phyloP scores from a whole-genome alignment of 2,888 invertebrate species.

The Drosophila eohydei region DNA sequence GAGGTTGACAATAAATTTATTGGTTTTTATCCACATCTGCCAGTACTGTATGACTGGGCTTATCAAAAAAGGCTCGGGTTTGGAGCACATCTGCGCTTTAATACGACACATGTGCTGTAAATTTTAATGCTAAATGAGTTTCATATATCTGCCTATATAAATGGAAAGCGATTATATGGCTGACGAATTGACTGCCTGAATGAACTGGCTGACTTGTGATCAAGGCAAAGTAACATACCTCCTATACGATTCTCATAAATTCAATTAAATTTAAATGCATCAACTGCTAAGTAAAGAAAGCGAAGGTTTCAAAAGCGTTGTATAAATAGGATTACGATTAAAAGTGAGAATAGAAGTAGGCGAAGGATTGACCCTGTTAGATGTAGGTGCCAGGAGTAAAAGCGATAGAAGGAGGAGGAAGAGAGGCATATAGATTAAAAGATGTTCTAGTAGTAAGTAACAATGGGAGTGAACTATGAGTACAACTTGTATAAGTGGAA shows the following conservation, averaged over 20 bases:
- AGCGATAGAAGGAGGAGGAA: background rate
- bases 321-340: background rate
- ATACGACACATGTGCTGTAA: conserved; percentile 28
- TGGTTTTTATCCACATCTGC: conserved; percentile 63
- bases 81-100: conserved; percentile 27
- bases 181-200: background rate
- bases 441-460: background rate
- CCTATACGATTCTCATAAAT: background rate
- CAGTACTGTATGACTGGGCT: conserved; percentile 34
- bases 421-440: too few relatives aligned
- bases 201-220: background rate
- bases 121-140: conserved; percentile 59
- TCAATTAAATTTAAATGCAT: background rate
- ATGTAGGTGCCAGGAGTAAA: background rate
- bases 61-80: conserved; percentile 54
- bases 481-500: too few relatives aligned
- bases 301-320: background rate
- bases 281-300: background rate
- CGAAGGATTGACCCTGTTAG: background rate
- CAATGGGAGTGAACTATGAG: too few relatives aligned
- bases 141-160: conserved; percentile 15
- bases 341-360: background rate
- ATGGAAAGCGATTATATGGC: background rate
- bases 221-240: background rate
- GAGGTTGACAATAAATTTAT: conserved; percentile 71